phyloP scores from a whole-genome alignment of 2,888 invertebrate genomes.

The Aquatica leii region DNA sequence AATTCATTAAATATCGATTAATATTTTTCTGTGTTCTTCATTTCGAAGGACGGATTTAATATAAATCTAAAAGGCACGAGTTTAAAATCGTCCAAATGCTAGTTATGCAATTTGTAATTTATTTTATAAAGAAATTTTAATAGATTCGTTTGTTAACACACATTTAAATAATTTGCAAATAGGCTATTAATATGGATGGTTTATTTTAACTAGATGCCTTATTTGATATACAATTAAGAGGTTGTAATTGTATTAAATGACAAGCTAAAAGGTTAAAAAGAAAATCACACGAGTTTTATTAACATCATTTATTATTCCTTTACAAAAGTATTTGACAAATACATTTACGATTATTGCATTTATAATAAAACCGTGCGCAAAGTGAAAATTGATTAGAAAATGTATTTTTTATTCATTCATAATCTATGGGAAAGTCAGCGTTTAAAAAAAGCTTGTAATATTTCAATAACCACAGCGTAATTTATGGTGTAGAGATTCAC shows the following conservation, averaged over 20 bases:
- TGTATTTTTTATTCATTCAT: constrained; percentile 7
- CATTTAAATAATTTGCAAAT: constrained; percentile 5
- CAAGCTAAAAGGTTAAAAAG: neutral
- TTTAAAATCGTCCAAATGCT: neutral
- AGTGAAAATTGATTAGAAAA: constrained; percentile 12
- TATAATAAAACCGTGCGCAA: neutral
- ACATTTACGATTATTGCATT: too few relatives aligned
- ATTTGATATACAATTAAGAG: neutral
- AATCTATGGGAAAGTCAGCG: constrained; percentile 3
- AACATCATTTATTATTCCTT: too few relatives aligned
- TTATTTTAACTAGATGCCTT: neutral
- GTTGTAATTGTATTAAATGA: neutral
- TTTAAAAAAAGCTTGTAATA: constrained; percentile 1
- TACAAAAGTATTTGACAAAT: too few relatives aligned
- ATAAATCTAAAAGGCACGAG: constrained; percentile 3
- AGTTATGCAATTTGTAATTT: constrained; percentile 7
- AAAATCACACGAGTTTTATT: too few relatives aligned
- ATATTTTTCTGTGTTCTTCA: too few relatives aligned
- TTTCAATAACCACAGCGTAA: constrained; percentile 9
- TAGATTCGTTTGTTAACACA: constrained; percentile 10
- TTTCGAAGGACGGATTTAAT: neutral
- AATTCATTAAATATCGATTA: too few relatives aligned
- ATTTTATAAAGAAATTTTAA: neutral
- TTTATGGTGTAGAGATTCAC: neutral
- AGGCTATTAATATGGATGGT: neutral